phyloP scores from a whole-genome alignment of 2,113 vertebrate genomes.

The Gnathonemus longibarbis region DNA sequence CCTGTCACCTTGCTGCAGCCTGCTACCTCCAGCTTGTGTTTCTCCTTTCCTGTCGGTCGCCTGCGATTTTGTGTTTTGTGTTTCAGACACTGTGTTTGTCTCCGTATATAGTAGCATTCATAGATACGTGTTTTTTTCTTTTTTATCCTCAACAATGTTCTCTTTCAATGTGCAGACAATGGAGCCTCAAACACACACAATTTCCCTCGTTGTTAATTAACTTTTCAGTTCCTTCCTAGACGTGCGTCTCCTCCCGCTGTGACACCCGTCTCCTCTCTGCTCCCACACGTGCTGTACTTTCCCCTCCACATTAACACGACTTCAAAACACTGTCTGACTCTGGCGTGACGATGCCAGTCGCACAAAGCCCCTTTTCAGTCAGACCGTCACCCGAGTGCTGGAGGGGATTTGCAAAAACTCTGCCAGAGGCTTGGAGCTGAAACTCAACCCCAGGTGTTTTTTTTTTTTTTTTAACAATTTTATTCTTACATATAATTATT shows the following conservation, averaged over 20 bases:
- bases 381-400: background rate
- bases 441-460: background rate
- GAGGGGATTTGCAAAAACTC: background rate
- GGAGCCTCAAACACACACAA: constrained; percentile 17
- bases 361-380: constrained; percentile 3
- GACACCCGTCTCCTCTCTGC: background rate
- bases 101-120: constrained; percentile 27
- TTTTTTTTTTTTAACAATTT: background rate
- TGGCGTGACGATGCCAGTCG: background rate
- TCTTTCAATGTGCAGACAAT: constrained; percentile 35
- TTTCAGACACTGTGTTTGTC: constrained; percentile 25
- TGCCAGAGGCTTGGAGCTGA: background rate
- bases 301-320: background rate
- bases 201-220: background rate
- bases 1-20: constrained; percentile 20
- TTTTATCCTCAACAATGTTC: constrained; percentile 20
- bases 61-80: constrained; percentile 24
- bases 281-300: background rate
- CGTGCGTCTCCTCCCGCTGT: background rate
- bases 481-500: constrained; percentile 5
- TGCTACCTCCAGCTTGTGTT: constrained; percentile 2
- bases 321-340: background rate
- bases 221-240: background rate
- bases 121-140: constrained; percentile 21
- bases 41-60: constrained; percentile 24